phyloP scores from a whole-genome alignment of 1,140 invertebrate genomes.

The Orius laevigatus region DNA sequence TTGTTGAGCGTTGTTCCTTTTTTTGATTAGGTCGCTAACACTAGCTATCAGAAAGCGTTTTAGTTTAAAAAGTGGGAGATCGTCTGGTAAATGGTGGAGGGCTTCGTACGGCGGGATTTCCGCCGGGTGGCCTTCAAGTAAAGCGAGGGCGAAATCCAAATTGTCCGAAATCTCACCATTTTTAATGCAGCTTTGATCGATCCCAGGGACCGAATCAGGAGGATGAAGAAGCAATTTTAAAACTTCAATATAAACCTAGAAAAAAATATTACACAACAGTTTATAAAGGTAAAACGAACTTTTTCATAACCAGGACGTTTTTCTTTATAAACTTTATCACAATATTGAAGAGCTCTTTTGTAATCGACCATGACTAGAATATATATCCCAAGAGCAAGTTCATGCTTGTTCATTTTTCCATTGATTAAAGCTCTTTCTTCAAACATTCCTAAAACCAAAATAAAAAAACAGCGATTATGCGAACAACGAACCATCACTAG shows the following conservation, averaged over 20 bases:
- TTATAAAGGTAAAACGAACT: conserved; percentile 25
- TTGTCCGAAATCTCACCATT: conserved; percentile 37
- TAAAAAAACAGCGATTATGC: no score
- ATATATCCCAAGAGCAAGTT: conserved; percentile 83
- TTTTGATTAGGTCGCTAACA: conserved; percentile 52
- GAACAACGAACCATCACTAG: conserved; percentile 45
- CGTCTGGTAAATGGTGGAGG: conserved; percentile 55
- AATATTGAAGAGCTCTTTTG: conserved; percentile 67
- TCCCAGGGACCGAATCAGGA: conserved; percentile 33
- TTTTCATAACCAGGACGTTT: conserved; percentile 33
- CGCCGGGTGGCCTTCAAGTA: conserved; percentile 65
- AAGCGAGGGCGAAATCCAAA: conserved; percentile 52
- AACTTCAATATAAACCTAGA: conserved; percentile 37
- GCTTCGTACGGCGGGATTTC: conserved; percentile 39
- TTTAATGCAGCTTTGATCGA: conserved; percentile 29
- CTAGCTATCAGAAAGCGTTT: conserved; percentile 61
- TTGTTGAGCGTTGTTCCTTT: conserved; percentile 53
- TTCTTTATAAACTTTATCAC: conserved; percentile 46
- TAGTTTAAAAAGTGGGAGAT: conserved; percentile 51
- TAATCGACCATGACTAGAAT: conserved; percentile 66
- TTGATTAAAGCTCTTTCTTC: conserved; percentile 88
- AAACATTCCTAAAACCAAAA: conserved; percentile 42
- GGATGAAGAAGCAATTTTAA: conserved; percentile 37
- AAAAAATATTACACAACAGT: background rate
- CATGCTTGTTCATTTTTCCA: conserved; percentile 70